phyloP scores from a whole-genome alignment of 2,113 vertebrate genomes.

The Candoia aspera region DNA sequence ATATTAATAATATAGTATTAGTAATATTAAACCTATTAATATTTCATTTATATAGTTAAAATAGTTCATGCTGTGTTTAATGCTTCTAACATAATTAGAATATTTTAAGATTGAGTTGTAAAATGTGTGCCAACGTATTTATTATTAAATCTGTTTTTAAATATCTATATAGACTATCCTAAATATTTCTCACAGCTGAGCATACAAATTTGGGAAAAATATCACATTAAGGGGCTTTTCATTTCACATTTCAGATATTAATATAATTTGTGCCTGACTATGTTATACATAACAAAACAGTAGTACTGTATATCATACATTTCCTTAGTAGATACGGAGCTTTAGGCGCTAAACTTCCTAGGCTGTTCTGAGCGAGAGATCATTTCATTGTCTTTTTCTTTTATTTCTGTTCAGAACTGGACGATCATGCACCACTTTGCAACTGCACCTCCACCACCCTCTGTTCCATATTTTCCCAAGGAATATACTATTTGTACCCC shows the following conservation, averaged over 20 bases:
- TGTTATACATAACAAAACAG: not conserved
- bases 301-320: not conserved
- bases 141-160: not conserved
- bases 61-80: not conserved
- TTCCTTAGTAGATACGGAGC: not conserved
- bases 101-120: too few relatives aligned
- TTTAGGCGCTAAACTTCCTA: not conserved
- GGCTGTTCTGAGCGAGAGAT: not conserved
- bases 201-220: not conserved
- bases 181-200: not conserved
- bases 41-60: not conserved
- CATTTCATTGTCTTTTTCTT: not conserved
- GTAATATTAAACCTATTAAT: not conserved
- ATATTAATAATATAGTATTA: too few relatives aligned
- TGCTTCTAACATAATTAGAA: not conserved
- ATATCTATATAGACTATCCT: not conserved
- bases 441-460: slow-evolving; percentile 86
- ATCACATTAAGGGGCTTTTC: not conserved
- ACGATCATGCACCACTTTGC: slow-evolving; percentile 80
- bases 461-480: slow-evolving; percentile 85
- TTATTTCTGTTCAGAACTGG: slow-evolving; percentile 66
- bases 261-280: not conserved
- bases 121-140: too few relatives aligned
- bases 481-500: slow-evolving; percentile 92
- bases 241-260: not conserved